Percentiles rank a stretch among this genome's conserved stretches.
Evolutionary conservation across 2,113 vertebrate genomes (phyloP).

Genomic region (Hydrolagus affinis): DNA sequence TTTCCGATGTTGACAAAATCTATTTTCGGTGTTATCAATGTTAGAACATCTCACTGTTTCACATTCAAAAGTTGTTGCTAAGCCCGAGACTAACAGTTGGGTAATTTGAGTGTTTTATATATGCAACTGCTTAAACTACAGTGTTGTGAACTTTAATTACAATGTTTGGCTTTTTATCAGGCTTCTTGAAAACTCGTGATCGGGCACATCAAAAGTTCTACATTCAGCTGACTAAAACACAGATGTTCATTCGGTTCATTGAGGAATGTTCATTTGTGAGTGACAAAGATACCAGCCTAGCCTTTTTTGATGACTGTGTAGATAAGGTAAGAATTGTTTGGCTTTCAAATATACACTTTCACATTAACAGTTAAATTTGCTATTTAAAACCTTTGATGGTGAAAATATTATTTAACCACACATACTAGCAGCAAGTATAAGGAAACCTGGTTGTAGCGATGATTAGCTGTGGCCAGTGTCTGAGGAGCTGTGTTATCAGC

Average conservation of each 20-base stretch:
- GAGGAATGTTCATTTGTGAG: constrained; percentile 98
- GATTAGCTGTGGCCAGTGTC: too few relatives aligned
- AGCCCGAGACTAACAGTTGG: not conserved
- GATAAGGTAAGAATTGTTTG: constrained; percentile 73
- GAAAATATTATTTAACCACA: not conserved
- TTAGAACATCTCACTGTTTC: not conserved
- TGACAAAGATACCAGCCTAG: constrained; percentile 93
- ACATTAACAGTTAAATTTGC: not conserved
- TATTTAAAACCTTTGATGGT: not conserved
- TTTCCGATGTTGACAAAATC: too few relatives aligned
- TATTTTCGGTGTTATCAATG: not conserved
- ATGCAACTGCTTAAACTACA: not conserved
- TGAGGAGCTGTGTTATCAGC: too few relatives aligned
- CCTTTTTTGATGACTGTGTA: constrained; percentile 96
- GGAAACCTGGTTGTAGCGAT: too few relatives aligned
- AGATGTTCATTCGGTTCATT: constrained; percentile 96
- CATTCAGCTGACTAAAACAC: constrained; percentile 82
- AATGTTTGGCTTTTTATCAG: constrained; percentile 51
- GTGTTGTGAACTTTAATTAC: not conserved
- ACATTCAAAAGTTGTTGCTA: not conserved
- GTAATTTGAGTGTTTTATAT: not conserved
- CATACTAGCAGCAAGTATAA: not conserved
- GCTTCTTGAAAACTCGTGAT: constrained; percentile 91
- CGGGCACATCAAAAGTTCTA: constrained; percentile 94
- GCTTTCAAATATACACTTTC: not conserved